phyloP scores from a whole-genome alignment of 2,113 vertebrate species.

The Pterocles gutturalis region DNA sequence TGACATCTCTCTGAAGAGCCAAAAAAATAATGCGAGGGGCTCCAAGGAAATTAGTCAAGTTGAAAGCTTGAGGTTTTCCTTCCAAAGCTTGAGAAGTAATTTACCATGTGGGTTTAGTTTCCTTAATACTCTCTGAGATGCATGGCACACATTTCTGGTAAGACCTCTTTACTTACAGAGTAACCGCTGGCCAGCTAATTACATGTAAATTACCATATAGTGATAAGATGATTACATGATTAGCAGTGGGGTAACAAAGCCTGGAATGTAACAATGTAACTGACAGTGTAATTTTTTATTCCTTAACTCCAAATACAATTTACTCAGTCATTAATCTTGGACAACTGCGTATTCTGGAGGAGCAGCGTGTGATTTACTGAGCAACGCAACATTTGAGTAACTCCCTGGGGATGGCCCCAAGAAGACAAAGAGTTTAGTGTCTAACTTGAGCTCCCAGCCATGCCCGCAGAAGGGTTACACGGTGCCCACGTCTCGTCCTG shows the following conservation, averaged over 20 bases:
- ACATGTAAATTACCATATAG: not conserved
- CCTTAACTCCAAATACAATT: not conserved
- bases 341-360: not conserved
- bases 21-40: not conserved
- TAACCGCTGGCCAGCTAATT: not conserved
- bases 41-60: not conserved
- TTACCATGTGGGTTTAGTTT: not conserved
- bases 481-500: not conserved
- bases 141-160: not conserved
- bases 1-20: not conserved
- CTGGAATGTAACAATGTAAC: not conserved
- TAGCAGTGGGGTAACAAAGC: not conserved
- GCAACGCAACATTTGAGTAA: accelerated
- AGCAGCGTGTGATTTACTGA: not conserved
- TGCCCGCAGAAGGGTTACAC: not conserved
- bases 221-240: not conserved
- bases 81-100: not conserved
- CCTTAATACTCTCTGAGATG: not conserved
- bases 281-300: not conserved
- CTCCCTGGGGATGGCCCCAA: not conserved
- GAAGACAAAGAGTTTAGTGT: not conserved
- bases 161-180: not conserved
- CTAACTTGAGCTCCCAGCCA: not conserved
- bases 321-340: not conserved
- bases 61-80: not conserved